Conservation (phyloP, 2,113 vertebrate species). For the Morone saxatilis region DNA sequence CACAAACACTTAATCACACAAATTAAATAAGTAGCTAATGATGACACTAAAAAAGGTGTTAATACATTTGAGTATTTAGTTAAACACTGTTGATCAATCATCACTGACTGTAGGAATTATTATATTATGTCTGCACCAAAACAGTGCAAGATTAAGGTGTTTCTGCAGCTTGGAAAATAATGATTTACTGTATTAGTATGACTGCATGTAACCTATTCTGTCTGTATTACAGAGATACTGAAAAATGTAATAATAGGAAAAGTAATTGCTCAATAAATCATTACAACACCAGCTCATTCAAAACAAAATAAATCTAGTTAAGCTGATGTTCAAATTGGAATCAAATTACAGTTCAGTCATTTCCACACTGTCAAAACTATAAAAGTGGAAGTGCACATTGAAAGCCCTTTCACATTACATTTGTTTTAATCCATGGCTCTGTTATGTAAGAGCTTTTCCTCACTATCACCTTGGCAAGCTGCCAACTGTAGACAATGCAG, state of each 20-base stretch:
- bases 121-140: neutral
- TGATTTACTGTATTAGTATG: neutral
- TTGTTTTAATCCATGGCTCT: conserved; percentile 30
- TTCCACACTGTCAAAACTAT: conserved; percentile 26
- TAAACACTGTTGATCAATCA: no score
- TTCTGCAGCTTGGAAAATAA: neutral
- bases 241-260: neutral
- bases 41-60: neutral
- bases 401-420: conserved; percentile 45
- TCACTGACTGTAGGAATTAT: neutral
- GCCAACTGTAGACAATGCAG: conserved; percentile 30
- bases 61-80: neutral
- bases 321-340: conserved; percentile 25
- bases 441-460: conserved; percentile 42
- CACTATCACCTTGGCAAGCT: conserved; percentile 34
- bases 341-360: conserved; percentile 13
- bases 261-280: neutral
- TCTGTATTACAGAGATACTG: neutral
- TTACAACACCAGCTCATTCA: neutral
- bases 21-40: neutral
- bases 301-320: conserved; percentile 17
- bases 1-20: neutral
- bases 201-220: neutral
- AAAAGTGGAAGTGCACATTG: conserved; percentile 23
- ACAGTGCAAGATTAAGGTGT: neutral